Conservation (phyloP, 2,888 invertebrate genomes). For the Fragum sueziense region DNA sequence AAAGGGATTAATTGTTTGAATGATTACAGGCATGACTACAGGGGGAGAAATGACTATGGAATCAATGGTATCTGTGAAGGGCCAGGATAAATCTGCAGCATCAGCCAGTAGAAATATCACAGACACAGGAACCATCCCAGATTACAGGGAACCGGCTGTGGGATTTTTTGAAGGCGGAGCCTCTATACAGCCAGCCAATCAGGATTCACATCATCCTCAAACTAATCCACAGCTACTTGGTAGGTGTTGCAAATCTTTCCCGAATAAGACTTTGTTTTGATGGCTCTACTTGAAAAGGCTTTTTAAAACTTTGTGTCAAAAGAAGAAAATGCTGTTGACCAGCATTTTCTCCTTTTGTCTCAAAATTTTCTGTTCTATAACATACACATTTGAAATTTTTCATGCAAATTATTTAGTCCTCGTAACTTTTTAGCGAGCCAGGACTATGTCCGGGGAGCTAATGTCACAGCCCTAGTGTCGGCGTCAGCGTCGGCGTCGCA, state of each 20-base stretch:
- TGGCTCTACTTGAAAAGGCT: too few species aligned
- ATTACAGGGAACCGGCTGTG: constrained; percentile 59
- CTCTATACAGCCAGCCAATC: not conserved
- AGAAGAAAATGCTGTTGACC: too few species aligned
- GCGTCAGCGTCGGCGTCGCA: too few species aligned
- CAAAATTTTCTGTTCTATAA: too few species aligned
- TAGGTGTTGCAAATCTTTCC: too few species aligned
- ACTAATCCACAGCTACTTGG: not conserved
- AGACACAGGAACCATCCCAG: constrained; percentile 43
- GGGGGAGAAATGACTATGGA: constrained; percentile 55
- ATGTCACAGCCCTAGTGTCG: too few species aligned
- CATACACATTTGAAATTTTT: not conserved
- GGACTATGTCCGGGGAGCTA: too few species aligned
- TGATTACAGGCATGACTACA: constrained; percentile 41
- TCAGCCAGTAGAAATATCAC: constrained; percentile 14
- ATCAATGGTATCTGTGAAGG: constrained; percentile 40
- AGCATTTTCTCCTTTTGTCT: too few species aligned
- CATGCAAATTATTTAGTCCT: too few species aligned
- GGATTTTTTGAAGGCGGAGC: constrained; percentile 55
- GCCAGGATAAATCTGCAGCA: constrained; percentile 37
- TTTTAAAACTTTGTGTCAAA: too few species aligned
- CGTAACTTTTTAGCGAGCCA: too few species aligned
- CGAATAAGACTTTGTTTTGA: too few species aligned
- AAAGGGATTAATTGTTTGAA: not conserved
- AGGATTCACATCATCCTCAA: not conserved